Evolutionary conservation across 1,140 invertebrate genomes (phyloP), one percentile per base, ranked within the genome.

Genomic region (Apis cerana): DNA sequence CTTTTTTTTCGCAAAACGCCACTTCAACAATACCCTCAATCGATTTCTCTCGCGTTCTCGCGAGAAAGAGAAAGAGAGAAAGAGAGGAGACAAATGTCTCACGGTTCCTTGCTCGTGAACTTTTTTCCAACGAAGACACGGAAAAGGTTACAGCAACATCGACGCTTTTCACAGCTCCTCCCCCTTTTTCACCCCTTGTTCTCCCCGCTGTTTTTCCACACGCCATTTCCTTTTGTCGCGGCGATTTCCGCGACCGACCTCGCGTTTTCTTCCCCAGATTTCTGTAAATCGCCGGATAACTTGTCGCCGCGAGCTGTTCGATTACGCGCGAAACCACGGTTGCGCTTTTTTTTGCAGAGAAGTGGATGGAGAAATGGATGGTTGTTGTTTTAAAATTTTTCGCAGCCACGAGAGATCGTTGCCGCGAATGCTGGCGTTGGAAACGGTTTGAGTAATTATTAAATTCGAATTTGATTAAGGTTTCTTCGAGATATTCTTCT

Each of bases 71-170:
- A 80, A 59, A 67, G 83, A 62, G 74, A 87, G 80, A 87, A 62
- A 84, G 84, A 86, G 71, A 80, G 62, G 74, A 87, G 80, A 87
- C 72, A 84, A 86, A 87, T 86, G 76, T 80, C 72, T 71, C 84
- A 80, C 75, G 68, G 67, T 72, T 76, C 81, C 70, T 87, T 83
- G 71, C 79, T 79, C 71, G 43, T 71, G 70, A 87, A 87, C 86
- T 87, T 87, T 87, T 86, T 86, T 75, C 85, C 54, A 27, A 61
- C 54, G 21, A 62, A 48, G 70, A 84, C 85, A 80, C 50, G 71
- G 67, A 80, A 87, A 87, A 82, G 71, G 69, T 80, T 85, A 85
- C 80, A 59, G 75, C 72, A 75, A 76, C 75, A 78, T 83, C 61
- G 64, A 85, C 75, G 48, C 58, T 77, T 85, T 17, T 23, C 56